Base-by-base conservation (phyloP, 1,140 invertebrate species). In the Drosophila watanabei region DNA sequence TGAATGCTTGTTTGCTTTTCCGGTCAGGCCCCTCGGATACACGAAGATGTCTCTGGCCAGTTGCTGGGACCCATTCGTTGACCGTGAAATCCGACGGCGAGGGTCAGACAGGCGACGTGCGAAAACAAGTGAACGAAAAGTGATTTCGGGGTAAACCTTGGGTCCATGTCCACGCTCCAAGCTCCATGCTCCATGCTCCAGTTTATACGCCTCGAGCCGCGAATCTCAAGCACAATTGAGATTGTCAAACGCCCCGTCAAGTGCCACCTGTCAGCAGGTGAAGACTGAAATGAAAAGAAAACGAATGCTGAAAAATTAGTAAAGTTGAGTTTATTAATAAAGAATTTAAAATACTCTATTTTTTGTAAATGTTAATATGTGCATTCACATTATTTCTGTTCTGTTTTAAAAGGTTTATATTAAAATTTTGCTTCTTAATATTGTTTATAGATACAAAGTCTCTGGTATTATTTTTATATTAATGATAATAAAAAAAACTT, bases 231-330 rank as follows among this genome's bases (percentile, higher is more conserved):
- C 68, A 68, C 86, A 69, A 89, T 89, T 86, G 82, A 90, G 75
- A 86, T 89, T 89, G 86, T 89, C 86, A 90, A 89, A 89, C 87
- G 87, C 86, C 86, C 71, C 68, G 76, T 79, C 66, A 82, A 87
- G 79, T 80, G 76, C 62, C 71, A 82, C 70, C 70, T 73, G 70
- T 72, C 69, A 33, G 70, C 69, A 51, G 16, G 68, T 35, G 13
- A 72, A 69, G 28, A 48, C 64, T 18, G 30, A 49, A 73, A 73
- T 43, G 30, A 33, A 52, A 54, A 30, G 45, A 52, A 37, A 49
- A 51, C 28, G 43, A 46, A 46, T 35, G 30, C 39, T 35, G 4
- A 37, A 54, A 70, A 70, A 52, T 35, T 18, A n/a, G 35, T 37
- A 24, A 30, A n/a, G 4, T 24, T 0, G 10, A 24, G 2, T 64